Conservation (phyloP, 2,888 invertebrate species). For the Oligia latruncula region DNA sequence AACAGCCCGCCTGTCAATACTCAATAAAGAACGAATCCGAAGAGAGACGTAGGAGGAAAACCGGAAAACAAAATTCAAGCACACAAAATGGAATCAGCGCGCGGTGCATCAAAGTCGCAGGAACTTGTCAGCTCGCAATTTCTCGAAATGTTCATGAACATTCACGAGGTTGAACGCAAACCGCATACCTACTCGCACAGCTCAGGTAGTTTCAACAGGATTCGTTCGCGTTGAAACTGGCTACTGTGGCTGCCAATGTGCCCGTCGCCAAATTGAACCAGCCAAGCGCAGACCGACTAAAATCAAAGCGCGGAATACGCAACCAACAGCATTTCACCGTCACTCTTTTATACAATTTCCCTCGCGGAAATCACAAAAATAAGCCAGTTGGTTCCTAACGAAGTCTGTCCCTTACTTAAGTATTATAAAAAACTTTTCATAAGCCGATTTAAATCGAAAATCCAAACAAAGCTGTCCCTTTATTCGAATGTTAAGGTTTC, state of each 20-base stretch:
- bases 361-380: constrained; percentile 35
- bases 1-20: constrained; percentile 11
- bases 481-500: constrained; percentile 66
- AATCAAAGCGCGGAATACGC: constrained; percentile 48
- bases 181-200: constrained; percentile 35
- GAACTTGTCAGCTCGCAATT: constrained; percentile 49
- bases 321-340: constrained; percentile 31
- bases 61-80: constrained; percentile 37
- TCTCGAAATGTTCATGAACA: constrained; percentile 56
- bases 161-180: constrained; percentile 50
- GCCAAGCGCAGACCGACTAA: constrained; percentile 32
- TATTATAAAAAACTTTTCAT: constrained; percentile 67
- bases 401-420: constrained; percentile 44
- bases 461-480: constrained; percentile 71
- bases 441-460: constrained; percentile 73
- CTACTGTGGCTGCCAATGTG: constrained; percentile 40
- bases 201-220: constrained; percentile 51
- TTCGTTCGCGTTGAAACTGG: constrained; percentile 49
- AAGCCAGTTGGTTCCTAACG: constrained; percentile 39
- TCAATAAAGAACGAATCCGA: constrained; percentile 25
- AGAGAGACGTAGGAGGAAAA: constrained; percentile 29
- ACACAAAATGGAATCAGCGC: constrained; percentile 49
- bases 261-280: constrained; percentile 57
- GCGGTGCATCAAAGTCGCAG: constrained; percentile 34
- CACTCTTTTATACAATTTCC: constrained; percentile 36